Evolutionary conservation across 2,797 vertebrate genomes (phyloP).

Genomic region (Oreortyx pictus): DNA sequence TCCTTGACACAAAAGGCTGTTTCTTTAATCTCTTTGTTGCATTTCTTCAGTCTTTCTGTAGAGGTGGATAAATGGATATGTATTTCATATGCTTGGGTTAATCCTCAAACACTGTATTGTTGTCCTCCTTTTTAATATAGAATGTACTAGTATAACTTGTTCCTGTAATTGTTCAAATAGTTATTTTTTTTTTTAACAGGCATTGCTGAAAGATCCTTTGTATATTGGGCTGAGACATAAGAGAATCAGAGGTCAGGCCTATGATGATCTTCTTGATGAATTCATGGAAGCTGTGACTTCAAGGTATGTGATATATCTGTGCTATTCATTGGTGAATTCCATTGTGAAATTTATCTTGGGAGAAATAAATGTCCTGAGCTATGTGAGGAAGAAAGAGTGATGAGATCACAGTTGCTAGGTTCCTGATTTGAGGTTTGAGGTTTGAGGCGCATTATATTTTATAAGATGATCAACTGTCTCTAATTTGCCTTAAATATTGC

Average conservation of each 20-base stretch:
- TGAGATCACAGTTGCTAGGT: neutral
- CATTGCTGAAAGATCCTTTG: slow-evolving; percentile 91
- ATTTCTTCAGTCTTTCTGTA: neutral
- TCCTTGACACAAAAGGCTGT: neutral
- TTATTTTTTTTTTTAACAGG: slow-evolving; percentile 74
- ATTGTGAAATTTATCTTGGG: neutral
- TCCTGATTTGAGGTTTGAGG: neutral
- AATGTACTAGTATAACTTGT: neutral
- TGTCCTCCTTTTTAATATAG: slow-evolving; percentile 11
- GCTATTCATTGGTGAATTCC: neutral
- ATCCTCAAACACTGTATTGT: slow-evolving; percentile 32
- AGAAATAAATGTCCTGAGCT: neutral
- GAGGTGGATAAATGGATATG: slow-evolving; percentile 13
- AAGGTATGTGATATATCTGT: slow-evolving; percentile 82
- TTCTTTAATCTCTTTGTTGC: slow-evolving; percentile 25
- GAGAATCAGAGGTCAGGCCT: slow-evolving; percentile 90
- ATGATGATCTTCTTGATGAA: slow-evolving; percentile 95
- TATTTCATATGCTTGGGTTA: slow-evolving; percentile 31
- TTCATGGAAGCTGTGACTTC: slow-evolving; percentile 96
- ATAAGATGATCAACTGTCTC: neutral
- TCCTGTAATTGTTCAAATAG: neutral
- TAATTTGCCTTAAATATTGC: neutral
- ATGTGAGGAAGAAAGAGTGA: neutral
- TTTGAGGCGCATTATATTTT: neutral
- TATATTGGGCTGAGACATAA: slow-evolving; percentile 96